These are phyloP conservation scores for Cordilura impudica DNA, from an alignment of 2,888 invertebrate genomes.

Conservation along the genomic window DNA sequence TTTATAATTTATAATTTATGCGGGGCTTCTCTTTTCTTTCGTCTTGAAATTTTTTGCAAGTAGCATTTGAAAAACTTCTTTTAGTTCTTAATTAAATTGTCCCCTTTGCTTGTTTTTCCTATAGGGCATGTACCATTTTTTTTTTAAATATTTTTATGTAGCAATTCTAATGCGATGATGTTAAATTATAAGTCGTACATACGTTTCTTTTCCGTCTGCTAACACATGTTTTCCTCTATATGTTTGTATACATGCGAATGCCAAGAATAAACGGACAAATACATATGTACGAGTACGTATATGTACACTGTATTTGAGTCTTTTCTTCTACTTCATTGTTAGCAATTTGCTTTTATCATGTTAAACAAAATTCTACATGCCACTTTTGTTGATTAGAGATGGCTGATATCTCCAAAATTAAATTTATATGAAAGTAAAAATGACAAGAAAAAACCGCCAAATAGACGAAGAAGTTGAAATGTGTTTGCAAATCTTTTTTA, in stretches of 20 bases:
- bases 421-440: constrained; percentile 8
- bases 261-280: constrained; percentile 25
- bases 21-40: too few relatives aligned
- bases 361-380: constrained; percentile 61
- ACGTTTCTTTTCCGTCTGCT: constrained; percentile 18
- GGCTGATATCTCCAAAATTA: constrained; percentile 54
- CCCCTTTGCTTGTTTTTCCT: constrained; percentile 16
- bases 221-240: constrained; percentile 34
- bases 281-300: neutral
- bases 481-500: neutral
- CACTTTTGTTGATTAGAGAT: constrained; percentile 62
- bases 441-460: neutral
- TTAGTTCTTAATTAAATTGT: constrained; percentile 5
- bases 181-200: constrained; percentile 50
- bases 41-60: too few relatives aligned
- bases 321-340: constrained; percentile 63
- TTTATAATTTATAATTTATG: too few relatives aligned
- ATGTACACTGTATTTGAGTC: constrained; percentile 13
- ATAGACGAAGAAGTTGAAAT: constrained; percentile 27
- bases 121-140: constrained; percentile 6
- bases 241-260: neutral
- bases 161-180: constrained; percentile 53
- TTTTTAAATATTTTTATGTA: constrained; percentile 13
- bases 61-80: too few relatives aligned
- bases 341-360: constrained; percentile 55